These are phyloP conservation scores for Colossoma macropomum DNA, from an alignment of 2,113 vertebrate species.

Conservation along the genomic window DNA sequence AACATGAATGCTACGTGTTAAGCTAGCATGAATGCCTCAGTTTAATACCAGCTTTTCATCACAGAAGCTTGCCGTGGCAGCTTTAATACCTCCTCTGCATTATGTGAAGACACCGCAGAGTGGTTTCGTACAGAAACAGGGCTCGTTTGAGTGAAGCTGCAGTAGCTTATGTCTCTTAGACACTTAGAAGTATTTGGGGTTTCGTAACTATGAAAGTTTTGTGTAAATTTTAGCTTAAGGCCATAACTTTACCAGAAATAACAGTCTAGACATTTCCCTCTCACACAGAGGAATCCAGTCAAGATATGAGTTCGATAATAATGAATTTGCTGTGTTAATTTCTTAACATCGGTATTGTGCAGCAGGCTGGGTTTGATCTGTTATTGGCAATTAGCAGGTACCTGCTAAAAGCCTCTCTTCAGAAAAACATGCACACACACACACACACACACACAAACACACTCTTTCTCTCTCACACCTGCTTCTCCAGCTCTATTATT, in stretches of 20 bases:
- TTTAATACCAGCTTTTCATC: too few relatives aligned
- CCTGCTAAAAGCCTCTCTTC: constrained; percentile 28
- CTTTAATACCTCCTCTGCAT: too few relatives aligned
- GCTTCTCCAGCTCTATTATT: not conserved
- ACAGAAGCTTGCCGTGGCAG: too few relatives aligned
- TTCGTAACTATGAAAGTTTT: too few relatives aligned
- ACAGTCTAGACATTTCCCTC: not conserved
- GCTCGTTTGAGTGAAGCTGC: too few relatives aligned
- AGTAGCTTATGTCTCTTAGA: too few relatives aligned
- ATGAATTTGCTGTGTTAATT: not conserved
- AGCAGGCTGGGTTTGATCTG: not conserved
- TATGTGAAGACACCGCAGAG: too few relatives aligned
- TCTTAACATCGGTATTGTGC: not conserved
- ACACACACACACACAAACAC: not conserved
- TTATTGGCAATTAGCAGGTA: not conserved
- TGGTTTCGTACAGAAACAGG: too few relatives aligned
- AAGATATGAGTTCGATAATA: not conserved
- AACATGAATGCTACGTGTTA: too few relatives aligned
- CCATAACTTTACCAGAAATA: not conserved
- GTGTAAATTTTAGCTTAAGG: too few relatives aligned
- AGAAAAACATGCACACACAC: not conserved
- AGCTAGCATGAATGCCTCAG: too few relatives aligned
- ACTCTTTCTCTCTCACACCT: not conserved
- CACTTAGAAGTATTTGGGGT: too few relatives aligned
- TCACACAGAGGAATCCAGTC: not conserved